Evolutionary conservation across 2,888 invertebrate genomes (phyloP).

Genomic region (Myopa testacea): DNA sequence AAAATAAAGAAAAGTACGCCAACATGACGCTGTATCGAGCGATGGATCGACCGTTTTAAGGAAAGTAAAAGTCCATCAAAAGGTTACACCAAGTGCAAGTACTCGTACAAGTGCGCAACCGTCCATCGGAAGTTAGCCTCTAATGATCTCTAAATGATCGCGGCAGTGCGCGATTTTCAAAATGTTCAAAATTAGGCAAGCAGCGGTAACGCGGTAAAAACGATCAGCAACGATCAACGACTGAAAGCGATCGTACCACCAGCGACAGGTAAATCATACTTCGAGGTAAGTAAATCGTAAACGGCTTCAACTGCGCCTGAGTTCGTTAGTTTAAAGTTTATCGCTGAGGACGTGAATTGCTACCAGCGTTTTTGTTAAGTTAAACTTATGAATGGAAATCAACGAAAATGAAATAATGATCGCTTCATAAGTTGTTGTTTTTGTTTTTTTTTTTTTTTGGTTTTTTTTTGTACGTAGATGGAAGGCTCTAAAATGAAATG

Average conservation of each 20-base stretch:
- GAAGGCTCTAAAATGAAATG: too few species aligned
- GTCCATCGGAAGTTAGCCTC: slow-evolving; percentile 20
- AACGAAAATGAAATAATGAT: not conserved
- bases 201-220: not conserved
- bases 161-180: not conserved
- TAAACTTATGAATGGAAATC: slow-evolving; percentile 17
- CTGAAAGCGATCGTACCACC: not conserved
- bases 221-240: not conserved
- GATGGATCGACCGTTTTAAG: not conserved
- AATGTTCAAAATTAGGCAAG: slow-evolving; percentile 13
- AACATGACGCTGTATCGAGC: slow-evolving; percentile 16
- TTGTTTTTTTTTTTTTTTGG: too few species aligned
- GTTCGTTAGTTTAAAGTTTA: slow-evolving; percentile 37
- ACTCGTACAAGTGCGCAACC: slow-evolving; percentile 21
- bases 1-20: not conserved
- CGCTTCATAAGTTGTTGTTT: too few species aligned
- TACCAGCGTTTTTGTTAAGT: slow-evolving; percentile 45
- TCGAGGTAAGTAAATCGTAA: not conserved
- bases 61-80: slow-evolving; percentile 54
- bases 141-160: slow-evolving; percentile 24
- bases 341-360: slow-evolving; percentile 54
- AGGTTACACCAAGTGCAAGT: slow-evolving; percentile 35
- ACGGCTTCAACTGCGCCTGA: not conserved
- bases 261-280: not conserved
- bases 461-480: too few species aligned